Evolutionary conservation across 2,888 invertebrate genomes (phyloP), one percentile per base, ranked within the genome.

Genomic region (Mystacides longicornis): DNA sequence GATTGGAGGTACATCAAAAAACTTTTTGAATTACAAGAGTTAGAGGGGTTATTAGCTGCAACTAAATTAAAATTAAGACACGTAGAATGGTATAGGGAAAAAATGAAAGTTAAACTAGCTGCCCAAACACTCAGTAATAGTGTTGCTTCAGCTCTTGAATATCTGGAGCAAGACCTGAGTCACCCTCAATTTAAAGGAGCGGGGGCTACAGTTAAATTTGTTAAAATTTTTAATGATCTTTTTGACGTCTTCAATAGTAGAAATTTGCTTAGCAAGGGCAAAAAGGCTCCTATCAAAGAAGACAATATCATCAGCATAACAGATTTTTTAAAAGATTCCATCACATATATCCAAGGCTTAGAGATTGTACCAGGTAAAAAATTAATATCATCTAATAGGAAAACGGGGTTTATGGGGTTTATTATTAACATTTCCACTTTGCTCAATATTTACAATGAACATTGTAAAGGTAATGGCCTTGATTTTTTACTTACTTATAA

Each of bases 71-170:
- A 9, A 3, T 20, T 3, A 3, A 11, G 21, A 3, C 45, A 45
- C 20, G 20, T 45, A n/a, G 3, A 45, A 5, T 45, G 45, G 45
- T 45, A 7, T 45, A 7, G 20, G 20, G 45, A 45, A 21, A 45
- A 45, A 19, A 45, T 45, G 45, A 45, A 45, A 14, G 45, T 45
- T 3, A 45, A 45, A 14, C 45, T 45, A 3, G 45, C 45, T 7
- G 45, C 20, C 20, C 45, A 45, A 14, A 45, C 45, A 3, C 45
- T 45, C 20, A 45, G 45, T 19, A 45, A 45, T 45, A 45, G 45
- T 45, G 45, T 45, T 19, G 45, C 45, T 5, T 45, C 45, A 20
- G 45, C 45, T 7, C 4, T 45, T 20, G 19, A 45, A 20, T 45
- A 45, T 45, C 20, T 45, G 45, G 3, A 11, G 20, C 3, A 45